phyloP scores from a whole-genome alignment of 2,888 invertebrate genomes.

The Tetragonula carbonaria region DNA sequence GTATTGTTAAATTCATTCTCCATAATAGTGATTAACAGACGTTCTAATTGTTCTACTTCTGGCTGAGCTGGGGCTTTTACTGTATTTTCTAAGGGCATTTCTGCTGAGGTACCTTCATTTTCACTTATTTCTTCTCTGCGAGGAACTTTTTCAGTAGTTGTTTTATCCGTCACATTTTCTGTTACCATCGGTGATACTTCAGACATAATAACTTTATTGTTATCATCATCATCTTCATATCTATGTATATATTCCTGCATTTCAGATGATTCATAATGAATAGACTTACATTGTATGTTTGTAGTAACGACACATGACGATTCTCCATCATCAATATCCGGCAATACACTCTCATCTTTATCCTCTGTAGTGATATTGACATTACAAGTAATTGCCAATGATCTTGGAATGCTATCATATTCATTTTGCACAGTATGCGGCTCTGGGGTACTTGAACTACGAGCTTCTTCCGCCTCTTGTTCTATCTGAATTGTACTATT shows the following conservation, averaged over 20 bases:
- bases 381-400: constrained; percentile 63
- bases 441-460: constrained; percentile 51
- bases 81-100: constrained; percentile 41
- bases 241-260: constrained; percentile 53
- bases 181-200: constrained; percentile 17
- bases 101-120: constrained; percentile 31
- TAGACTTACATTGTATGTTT: constrained; percentile 56
- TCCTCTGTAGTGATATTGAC: constrained; percentile 62
- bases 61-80: constrained; percentile 65
- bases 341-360: constrained; percentile 77
- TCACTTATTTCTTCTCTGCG: constrained; percentile 29
- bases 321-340: constrained; percentile 74
- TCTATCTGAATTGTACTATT: constrained; percentile 60
- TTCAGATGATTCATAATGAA: constrained; percentile 64
- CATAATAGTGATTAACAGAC: constrained; percentile 78
- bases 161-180: constrained; percentile 54
- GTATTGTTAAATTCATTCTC: constrained; percentile 74
- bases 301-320: constrained; percentile 19
- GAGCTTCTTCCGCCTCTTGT: constrained; percentile 71
- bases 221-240: constrained; percentile 61
- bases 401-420: constrained; percentile 64
- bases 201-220: constrained; percentile 40
- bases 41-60: constrained; percentile 80
- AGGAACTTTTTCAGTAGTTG: constrained; percentile 55
- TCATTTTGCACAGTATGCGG: constrained; percentile 59